Evolutionary conservation across 2,888 invertebrate genomes (phyloP).

Genomic region (Odontomyia ornata): DNA sequence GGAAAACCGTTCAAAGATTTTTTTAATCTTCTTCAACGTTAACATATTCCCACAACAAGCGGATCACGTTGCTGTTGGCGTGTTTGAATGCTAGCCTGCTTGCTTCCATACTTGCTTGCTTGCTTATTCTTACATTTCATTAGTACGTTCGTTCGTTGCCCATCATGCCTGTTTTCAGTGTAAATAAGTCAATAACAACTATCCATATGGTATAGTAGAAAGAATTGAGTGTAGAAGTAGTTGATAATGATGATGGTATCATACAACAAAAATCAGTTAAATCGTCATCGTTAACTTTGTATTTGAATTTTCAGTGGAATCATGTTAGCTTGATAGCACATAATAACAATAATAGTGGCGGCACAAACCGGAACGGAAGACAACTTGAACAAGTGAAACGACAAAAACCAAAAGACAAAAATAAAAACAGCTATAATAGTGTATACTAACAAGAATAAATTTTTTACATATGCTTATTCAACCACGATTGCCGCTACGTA

Average conservation of each 20-base stretch:
- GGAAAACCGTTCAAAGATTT: slow-evolving; percentile 17
- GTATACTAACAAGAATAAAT: background rate
- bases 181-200: no score
- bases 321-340: background rate
- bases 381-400: background rate
- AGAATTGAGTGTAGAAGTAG: background rate
- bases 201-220: background rate
- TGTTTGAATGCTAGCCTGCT: no score
- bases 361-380: background rate
- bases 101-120: no score
- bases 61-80: background rate
- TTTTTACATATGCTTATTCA: background rate
- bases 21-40: slow-evolving; percentile 10
- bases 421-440: background rate
- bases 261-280: background rate
- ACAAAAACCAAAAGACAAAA: background rate
- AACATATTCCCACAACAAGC: background rate
- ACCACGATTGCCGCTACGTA: no score
- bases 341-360: background rate
- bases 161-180: no score
- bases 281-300: slow-evolving; percentile 3
- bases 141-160: no score
- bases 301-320: background rate
- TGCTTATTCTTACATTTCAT: no score
- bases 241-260: background rate